Conservation (phyloP, 2,113 vertebrate genomes). For the Clarias gariepinus region DNA sequence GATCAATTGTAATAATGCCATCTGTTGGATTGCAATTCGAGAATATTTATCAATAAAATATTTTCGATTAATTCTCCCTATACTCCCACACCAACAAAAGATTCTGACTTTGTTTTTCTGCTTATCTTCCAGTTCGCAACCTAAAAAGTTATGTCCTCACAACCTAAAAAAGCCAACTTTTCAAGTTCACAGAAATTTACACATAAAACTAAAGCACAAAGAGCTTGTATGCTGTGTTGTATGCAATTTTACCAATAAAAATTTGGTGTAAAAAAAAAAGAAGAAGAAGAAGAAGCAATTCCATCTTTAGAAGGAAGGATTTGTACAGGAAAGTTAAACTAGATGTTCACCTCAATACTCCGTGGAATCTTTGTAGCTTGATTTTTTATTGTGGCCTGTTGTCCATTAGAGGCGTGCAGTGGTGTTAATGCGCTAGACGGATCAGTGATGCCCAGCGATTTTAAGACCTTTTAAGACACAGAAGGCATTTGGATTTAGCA, state of each 20-base stretch:
- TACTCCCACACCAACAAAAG: background rate
- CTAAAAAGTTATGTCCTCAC: background rate
- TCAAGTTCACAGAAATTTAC: background rate
- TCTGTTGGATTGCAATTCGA: too few relatives aligned
- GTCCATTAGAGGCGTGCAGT: constrained; percentile 58
- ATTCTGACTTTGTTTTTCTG: background rate
- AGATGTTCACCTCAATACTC: constrained; percentile 70
- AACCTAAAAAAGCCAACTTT: background rate
- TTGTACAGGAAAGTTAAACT: background rate
- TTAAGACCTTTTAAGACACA: constrained; percentile 64
- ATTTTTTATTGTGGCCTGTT: constrained; percentile 31
- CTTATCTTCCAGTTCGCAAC: background rate
- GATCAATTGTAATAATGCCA: background rate
- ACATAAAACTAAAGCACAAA: background rate
- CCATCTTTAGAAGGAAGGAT: background rate
- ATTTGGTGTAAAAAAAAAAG: background rate
- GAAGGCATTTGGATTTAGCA: background rate
- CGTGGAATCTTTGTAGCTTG: constrained; percentile 66
- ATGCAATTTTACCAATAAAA: background rate
- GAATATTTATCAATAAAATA: background rate
- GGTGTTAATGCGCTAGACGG: constrained; percentile 71
- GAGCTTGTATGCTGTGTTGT: background rate
- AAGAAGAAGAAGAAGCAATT: background rate
- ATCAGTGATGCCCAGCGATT: constrained; percentile 73
- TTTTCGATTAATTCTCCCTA: background rate